Base-by-base conservation (phyloP, 1,140 invertebrate species). In the Heliconius melpomene region DNA sequence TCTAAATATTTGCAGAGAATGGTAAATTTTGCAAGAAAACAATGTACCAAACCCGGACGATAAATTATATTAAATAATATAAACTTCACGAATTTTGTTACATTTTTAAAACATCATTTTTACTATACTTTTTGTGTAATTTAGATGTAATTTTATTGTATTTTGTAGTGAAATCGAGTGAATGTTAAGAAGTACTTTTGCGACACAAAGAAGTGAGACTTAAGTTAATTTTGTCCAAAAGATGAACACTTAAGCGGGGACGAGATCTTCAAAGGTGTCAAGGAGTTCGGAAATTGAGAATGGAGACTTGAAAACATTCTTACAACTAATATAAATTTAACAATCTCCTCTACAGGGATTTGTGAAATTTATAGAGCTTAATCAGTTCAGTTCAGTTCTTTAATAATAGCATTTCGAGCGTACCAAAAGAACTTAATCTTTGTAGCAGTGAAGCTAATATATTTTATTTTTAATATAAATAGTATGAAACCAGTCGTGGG, bases 201-300 rank as follows among this genome's bases (percentile, higher is more conserved):
- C 20, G 36, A 38, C 71, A 72, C 36, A 72, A 82, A 78, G 72
- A 85, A 82, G 78, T 72, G 81, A 84, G 78, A 85, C 78, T 82
- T 79, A 88, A 87, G 83, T 89, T 89, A 88, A 87, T 86, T 87
- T 85, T 81, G 81, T 82, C 82, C 75, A 79, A 78, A 84, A 84
- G 86, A 86, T 84, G 85, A 90, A 90, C 78, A 87, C 82, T 83
- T 87, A 85, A 87, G 80, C 80, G 83, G 82, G 78, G 88, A 89
- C 85, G 86, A 89, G 84, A 87, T 90, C 84, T 83, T 90, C 87
- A 87, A 82, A 87, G 84, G 85, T 87, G 86, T 89, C 87, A 84
- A 81, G 75, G 86, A 90, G 83, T 91, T 89, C 78, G 72, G 81
- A 83, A 82, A 80, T 86, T 82, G 79, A 82, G 81, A 84, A 86